phyloP scores from a whole-genome alignment of 2,113 vertebrate species.

The Lepus americanus region DNA sequence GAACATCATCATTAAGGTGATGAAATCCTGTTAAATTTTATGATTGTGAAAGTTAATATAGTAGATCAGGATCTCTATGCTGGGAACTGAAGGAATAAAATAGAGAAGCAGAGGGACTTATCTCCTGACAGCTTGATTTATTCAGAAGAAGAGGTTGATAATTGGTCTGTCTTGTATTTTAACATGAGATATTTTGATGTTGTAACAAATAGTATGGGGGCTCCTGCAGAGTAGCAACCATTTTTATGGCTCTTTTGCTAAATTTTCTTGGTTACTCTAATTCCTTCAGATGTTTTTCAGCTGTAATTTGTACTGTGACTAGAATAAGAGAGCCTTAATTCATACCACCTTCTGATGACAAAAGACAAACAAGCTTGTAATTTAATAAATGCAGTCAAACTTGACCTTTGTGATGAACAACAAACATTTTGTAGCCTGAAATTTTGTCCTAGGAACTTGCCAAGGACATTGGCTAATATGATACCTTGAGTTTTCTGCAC shows the following conservation, averaged over 20 bases:
- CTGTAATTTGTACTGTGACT: conserved; percentile 49
- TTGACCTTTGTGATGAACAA: conserved; percentile 78
- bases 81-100: not conserved
- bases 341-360: conserved; percentile 75
- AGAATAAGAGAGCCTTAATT: conserved; percentile 74
- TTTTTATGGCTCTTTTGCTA: conserved; percentile 15
- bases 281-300: conserved; percentile 59
- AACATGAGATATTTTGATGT: not conserved
- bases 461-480: conserved; percentile 73
- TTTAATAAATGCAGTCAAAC: conserved; percentile 74
- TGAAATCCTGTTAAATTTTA: not conserved
- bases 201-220: not conserved
- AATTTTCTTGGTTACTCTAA: not conserved
- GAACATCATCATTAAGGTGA: not conserved
- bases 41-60: not conserved
- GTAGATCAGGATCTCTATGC: accelerated
- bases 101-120: not conserved
- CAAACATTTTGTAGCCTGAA: conserved; percentile 73
- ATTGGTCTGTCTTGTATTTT: not conserved
- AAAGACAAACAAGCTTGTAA: conserved; percentile 75
- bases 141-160: not conserved
- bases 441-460: conserved; percentile 53
- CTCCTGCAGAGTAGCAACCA: not conserved
- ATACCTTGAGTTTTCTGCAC: conserved; percentile 73
- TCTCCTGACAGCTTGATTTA: not conserved